These are phyloP conservation scores for Deroplatys truncata DNA, from an alignment of 2,888 invertebrate species.

Conservation along the genomic window DNA sequence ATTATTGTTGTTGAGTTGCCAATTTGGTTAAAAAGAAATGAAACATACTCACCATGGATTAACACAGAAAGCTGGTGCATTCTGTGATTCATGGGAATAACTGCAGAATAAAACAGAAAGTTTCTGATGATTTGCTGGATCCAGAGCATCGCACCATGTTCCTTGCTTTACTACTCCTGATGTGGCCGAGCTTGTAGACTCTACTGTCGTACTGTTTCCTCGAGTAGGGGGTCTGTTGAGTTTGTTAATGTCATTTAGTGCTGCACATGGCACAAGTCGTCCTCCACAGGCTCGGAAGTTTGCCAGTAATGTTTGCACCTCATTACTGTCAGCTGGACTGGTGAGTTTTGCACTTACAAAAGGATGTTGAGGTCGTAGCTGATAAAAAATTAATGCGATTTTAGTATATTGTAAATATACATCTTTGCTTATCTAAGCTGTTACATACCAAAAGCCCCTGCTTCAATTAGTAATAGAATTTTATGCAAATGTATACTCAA, in stretches of 20 bases:
- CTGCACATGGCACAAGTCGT: conserved; percentile 44
- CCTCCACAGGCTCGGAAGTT: conserved; percentile 86
- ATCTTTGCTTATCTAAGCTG: neutral
- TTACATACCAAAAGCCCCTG: no score
- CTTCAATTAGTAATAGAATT: no score
- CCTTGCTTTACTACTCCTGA: neutral
- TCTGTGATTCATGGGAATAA: conserved; percentile 67
- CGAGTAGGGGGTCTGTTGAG: neutral
- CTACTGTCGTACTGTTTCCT: neutral
- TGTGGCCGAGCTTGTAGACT: neutral
- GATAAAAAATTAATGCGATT: neutral
- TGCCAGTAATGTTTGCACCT: conserved; percentile 70
- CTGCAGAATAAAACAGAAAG: conserved; percentile 88
- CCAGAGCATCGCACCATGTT: conserved; percentile 59
- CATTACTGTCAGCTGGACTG: conserved; percentile 56
- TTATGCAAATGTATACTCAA: no score
- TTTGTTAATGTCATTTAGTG: conserved; percentile 30
- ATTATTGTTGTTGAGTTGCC: no score
- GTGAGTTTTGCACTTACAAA: conserved; percentile 71
- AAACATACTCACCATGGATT: conserved; percentile 68
- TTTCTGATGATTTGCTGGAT: conserved; percentile 78
- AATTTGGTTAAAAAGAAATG: no score
- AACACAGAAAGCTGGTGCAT: conserved; percentile 84
- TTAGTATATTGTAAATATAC: neutral
- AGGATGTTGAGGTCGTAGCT: conserved; percentile 61